Evolutionary conservation across 2,888 invertebrate genomes (phyloP), one percentile per base, ranked within the genome.

Genomic region (Zygaena filipendulae): DNA sequence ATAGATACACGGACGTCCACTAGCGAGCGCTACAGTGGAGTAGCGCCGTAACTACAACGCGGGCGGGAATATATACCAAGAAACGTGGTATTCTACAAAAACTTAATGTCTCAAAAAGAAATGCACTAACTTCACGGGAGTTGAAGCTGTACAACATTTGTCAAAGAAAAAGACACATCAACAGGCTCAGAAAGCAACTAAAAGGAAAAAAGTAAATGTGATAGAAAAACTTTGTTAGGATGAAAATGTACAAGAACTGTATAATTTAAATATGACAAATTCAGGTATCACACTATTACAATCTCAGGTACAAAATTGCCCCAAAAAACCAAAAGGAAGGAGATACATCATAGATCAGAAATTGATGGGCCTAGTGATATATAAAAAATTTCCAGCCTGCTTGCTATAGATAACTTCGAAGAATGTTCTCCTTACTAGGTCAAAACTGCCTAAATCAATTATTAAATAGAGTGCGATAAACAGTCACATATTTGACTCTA

Each of bases 311-410:
- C 21, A 30, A 32, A 36, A 36, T 25, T 23, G 16, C 4, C 25
- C 29, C 3, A 36, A 29, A 23, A 36, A 21, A n/a, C 23, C 20
- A 22, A 32, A 35, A 27, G 26, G 28, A 2, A 27, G 33, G 23
- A 31, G 35, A 23, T 35, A 25, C 13, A 33, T 7, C n/a, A 11
- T 30, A 13, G 21, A 33, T 5, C 19, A 29, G 9, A 34, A 37
- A 30, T 22, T 33, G 13, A 32, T 36, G 24, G 32, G 34, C 14
- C 13, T 38, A 23, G 26, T 23, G 9, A 32, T 44, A n/a, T 46
- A 38, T 23, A 45, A 44, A 39, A 41, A 36, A 12, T 49, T 41
- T 7, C 38, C 36, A 11, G 28, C 40, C 4, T 46, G 45, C 13
- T 45, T n/a, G n/a, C n/a, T n/a, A 46, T 23, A 33, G 40, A 12